Percentiles rank a stretch among this genome's conserved stretches.
phyloP scores from a whole-genome alignment of 2,113 vertebrate genomes.

The Plecotus auritus region DNA sequence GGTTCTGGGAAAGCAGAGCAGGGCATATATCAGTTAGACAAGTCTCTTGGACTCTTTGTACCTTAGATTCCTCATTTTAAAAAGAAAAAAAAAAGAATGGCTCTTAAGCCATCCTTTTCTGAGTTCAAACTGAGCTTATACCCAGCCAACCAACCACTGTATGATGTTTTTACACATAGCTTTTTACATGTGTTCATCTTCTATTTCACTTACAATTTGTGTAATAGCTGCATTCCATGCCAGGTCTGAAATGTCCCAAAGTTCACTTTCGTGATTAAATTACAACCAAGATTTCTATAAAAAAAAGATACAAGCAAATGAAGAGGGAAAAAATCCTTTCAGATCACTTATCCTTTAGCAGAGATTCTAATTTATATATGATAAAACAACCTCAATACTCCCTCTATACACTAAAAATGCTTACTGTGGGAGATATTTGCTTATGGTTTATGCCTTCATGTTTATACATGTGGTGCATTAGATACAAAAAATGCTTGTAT shows the following conservation, averaged over 20 bases:
- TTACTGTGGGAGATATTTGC: neutral
- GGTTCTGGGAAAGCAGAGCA: neutral
- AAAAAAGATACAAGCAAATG: neutral
- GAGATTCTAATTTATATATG: neutral
- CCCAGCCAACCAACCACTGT: neutral
- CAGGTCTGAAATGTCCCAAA: conserved; percentile 71
- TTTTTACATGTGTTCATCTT: neutral
- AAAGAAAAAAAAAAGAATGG: neutral
- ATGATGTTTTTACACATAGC: neutral
- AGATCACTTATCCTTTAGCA: neutral
- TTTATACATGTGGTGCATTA: neutral
- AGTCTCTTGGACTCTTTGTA: neutral
- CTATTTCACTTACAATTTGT: conserved; percentile 69
- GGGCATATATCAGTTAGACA: neutral
- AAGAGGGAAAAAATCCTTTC: neutral
- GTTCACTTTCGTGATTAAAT: conserved; percentile 40
- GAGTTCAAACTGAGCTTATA: neutral
- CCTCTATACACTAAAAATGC: neutral
- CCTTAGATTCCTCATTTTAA: conserved; percentile 25
- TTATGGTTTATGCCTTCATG: neutral
- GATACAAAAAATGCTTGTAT: neutral
- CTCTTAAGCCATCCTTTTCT: neutral
- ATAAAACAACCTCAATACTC: neutral
- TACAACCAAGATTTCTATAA: conserved; percentile 70
- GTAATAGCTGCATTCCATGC: conserved; percentile 75